Evolutionary conservation across 2,888 invertebrate species (phyloP), one percentile per base, ranked within the genome.

Genomic region (Drosophila yooni): DNA sequence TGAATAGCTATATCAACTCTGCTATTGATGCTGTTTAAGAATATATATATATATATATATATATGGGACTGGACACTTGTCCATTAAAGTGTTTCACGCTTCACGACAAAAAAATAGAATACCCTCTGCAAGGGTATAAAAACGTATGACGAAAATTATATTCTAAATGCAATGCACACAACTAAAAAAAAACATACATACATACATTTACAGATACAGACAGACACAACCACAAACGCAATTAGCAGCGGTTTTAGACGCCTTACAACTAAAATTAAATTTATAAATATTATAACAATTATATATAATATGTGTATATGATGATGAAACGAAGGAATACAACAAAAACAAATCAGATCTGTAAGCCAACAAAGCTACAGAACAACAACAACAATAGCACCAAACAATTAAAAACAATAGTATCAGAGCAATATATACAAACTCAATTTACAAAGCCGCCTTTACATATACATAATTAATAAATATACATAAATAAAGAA

Each of bases 201-300:
- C 31, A 43, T 25, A 61, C 25, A 27, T 3, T 65, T 27, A 69
- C 33, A 25, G 25, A 62, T 29, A 66, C 11, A 61, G 21, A 62
- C 48, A 66, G 13, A 57, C 38, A 73, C 63, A 68, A 36, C 63
- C 56, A 72, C 59, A 56, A 63, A 82, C 70, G 88, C 85, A 87
- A 82, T 74, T 83, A 83, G 88, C 78, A 88, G 85, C 85, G 83
- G 83, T 82, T 82, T 85, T 88, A 84, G 83, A 80, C 71, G 83
- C 83, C 83, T 84, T 84, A 84, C 72, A 65, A 73, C 52, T 71
- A 87, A 76, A 74, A 63, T 69, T 73, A 84, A 68, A 80, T 71
- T 70, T 57, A 81, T 68, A 67, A 70, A 65, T 56, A 62, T 40
- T 69, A 71, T 50, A 65, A 61, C 29, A 53, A 31, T 46, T 54